Evolutionary conservation across 92 coral and sea anemone species (phyloP).

Genomic region (Phenganax marumi): DNA sequence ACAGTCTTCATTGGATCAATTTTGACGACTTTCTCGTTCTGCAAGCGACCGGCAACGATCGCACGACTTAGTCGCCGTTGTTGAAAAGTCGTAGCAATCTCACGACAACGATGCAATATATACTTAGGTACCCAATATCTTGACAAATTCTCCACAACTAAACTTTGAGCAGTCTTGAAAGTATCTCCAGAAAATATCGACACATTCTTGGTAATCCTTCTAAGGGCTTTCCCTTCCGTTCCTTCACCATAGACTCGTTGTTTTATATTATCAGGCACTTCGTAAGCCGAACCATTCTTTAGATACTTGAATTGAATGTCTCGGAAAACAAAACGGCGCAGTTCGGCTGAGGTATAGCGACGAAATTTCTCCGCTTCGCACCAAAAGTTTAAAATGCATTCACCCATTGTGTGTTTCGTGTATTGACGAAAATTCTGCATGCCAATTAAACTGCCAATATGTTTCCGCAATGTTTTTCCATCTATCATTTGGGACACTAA

Average conservation of each 20-base stretch:
- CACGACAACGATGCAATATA: conserved; percentile 58
- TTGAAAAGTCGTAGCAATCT: conserved; percentile 32
- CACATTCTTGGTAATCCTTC: conserved; percentile 18
- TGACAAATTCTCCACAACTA: conserved; percentile 65
- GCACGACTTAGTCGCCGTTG: conserved; percentile 38
- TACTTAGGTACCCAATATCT: conserved; percentile 86
- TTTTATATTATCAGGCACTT: conserved; percentile 81
- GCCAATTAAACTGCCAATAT: conserved; percentile 62
- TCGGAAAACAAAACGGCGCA: conserved; percentile 76
- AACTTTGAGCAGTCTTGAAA: conserved; percentile 62
- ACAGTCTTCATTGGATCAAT: not conserved
- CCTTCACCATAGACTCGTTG: conserved; percentile 70
- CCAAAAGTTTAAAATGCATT: conserved; percentile 72
- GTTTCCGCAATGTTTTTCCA: conserved; percentile 29
- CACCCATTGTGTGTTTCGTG: conserved; percentile 76
- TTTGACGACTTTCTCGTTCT: not conserved
- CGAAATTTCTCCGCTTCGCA: conserved; percentile 84
- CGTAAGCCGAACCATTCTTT: conserved; percentile 72
- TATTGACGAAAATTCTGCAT: conserved; percentile 75
- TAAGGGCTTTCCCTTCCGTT: not conserved
- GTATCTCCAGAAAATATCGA: conserved; percentile 76
- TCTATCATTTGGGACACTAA: conserved; percentile 29
- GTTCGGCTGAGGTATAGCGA: conserved; percentile 63
- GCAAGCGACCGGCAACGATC: conserved; percentile 2
- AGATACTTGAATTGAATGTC: conserved; percentile 86